These are phyloP conservation scores for Pterocles gutturalis DNA, from an alignment of 2,113 vertebrate genomes.

Conservation along the genomic window DNA sequence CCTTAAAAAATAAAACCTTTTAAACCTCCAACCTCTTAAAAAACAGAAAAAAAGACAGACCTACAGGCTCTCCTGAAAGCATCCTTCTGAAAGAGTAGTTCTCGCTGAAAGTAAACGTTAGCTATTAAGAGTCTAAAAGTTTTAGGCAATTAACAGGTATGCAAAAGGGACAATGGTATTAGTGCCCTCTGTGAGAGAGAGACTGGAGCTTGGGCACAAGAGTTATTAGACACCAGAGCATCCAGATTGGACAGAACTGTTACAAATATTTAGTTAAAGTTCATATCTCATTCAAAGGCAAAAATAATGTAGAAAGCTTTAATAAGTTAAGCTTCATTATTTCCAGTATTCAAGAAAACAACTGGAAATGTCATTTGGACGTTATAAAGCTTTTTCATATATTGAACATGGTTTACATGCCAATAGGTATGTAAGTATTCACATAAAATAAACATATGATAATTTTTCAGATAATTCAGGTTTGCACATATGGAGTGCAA, in stretches of 20 bases:
- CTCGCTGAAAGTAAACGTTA: background rate
- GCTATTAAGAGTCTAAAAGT: background rate
- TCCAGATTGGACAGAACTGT: background rate
- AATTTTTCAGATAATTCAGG: background rate
- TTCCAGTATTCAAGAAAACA: background rate
- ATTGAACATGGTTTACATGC: background rate
- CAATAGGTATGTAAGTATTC: background rate
- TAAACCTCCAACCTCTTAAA: background rate
- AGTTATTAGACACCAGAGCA: background rate
- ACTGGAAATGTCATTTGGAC: background rate
- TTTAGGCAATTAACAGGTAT: background rate
- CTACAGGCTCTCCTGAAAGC: background rate
- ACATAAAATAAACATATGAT: background rate
- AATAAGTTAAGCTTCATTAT: background rate
- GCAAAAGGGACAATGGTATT: background rate
- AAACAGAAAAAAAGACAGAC: background rate
- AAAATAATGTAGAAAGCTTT: background rate
- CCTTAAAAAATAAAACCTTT: background rate
- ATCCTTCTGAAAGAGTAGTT: background rate
- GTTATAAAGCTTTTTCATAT: background rate
- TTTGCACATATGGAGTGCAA: background rate
- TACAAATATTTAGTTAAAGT: background rate
- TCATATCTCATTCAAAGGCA: background rate
- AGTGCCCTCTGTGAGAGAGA: background rate
- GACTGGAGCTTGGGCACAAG: background rate